Evolutionary conservation across 1,140 invertebrate genomes (phyloP).

Genomic region (Solen grandis): DNA sequence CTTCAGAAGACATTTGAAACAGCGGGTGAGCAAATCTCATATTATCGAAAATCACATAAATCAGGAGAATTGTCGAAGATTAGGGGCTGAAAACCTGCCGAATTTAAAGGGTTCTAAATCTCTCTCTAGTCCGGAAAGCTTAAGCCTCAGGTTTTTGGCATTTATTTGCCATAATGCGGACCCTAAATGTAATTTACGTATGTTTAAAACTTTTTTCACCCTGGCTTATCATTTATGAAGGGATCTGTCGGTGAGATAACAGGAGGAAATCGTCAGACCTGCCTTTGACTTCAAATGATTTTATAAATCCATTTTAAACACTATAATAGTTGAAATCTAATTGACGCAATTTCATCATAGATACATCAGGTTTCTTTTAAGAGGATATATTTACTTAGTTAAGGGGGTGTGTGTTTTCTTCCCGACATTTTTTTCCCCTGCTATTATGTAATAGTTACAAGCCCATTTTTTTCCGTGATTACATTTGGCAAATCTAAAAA

Average conservation of each 20-base stretch:
- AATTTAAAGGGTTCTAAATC: slow-evolving; percentile 26
- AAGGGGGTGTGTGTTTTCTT: too few species aligned
- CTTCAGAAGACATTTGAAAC: slow-evolving; percentile 30
- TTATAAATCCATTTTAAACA: slow-evolving; percentile 34
- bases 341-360: too few species aligned
- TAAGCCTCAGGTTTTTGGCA: slow-evolving; percentile 9
- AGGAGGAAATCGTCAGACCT: neutral
- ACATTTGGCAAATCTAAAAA: too few species aligned
- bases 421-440: too few species aligned
- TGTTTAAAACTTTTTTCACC: slow-evolving; percentile 25
- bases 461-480: too few species aligned
- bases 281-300: slow-evolving; percentile 5
- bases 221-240: slow-evolving; percentile 5
- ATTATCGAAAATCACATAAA: slow-evolving; percentile 52
- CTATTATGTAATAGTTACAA: too few species aligned
- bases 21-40: slow-evolving; percentile 30
- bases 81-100: slow-evolving; percentile 28
- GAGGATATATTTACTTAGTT: too few species aligned
- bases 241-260: slow-evolving; percentile 18
- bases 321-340: slow-evolving; percentile 1
- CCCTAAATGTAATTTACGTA: slow-evolving; percentile 30
- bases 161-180: slow-evolving; percentile 45
- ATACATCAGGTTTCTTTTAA: too few species aligned
- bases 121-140: neutral
- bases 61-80: slow-evolving; percentile 30